These are phyloP conservation scores for Odocoileus hemionus DNA, from an alignment of 2,113 vertebrate genomes.

Conservation along the genomic window DNA sequence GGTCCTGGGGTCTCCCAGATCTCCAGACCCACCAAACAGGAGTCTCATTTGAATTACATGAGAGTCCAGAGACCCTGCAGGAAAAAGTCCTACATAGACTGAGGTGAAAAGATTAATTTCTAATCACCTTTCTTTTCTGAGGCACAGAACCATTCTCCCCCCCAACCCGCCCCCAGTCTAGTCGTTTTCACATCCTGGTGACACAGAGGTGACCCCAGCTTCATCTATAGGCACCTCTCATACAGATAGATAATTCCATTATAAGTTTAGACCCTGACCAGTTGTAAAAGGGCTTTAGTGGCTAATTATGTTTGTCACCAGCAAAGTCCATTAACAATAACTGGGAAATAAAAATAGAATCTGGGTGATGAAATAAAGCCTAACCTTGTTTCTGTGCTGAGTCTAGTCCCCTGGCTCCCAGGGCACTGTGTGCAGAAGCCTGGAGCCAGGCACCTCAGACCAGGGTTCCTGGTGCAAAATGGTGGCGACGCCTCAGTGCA, in stretches of 20 bases:
- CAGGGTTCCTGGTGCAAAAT: background rate
- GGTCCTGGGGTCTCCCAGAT: background rate
- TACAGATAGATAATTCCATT: background rate
- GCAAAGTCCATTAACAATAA: background rate
- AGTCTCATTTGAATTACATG: background rate
- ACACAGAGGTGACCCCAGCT: background rate
- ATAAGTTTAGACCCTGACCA: background rate
- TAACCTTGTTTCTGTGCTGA: background rate
- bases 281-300: background rate
- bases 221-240: background rate
- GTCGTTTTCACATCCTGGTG: background rate
- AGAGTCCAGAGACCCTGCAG: background rate
- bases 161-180: rapidly evolving
- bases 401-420: background rate
- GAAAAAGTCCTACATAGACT: background rate
- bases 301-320: background rate
- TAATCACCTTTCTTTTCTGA: background rate
- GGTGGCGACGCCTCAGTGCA: rapidly evolving
- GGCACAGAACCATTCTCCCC: background rate
- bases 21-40: too few species aligned
- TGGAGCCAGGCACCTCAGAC: background rate
- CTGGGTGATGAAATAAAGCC: background rate
- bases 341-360: background rate
- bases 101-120: background rate
- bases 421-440: background rate